Evolutionary conservation across 1,140 invertebrate species (phyloP), one percentile per base, ranked within the genome.

Genomic region (Heliconius nattereri): DNA sequence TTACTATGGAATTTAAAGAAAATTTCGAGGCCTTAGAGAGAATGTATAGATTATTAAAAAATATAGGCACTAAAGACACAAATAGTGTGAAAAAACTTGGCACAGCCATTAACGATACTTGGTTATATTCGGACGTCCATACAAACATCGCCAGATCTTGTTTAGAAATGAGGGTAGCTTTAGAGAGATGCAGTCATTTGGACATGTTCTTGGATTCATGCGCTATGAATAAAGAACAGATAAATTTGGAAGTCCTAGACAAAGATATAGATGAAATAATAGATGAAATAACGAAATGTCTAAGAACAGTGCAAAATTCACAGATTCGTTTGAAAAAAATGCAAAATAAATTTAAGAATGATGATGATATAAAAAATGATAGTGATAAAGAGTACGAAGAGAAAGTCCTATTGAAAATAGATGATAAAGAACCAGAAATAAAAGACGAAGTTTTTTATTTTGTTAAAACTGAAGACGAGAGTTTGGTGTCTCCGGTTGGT

Each of bases 391-490:
- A 86, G 8, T 79, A 80, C 0, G 82, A 88, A 76, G 85, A 84
- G 23, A 75, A 54, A 19, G 75, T 45, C 0, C 75, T 92, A 85
- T 84, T 90, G 20, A 90, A 86, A 85, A 90, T 94, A 75, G 90
- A 89, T 78, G 91, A 93, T 75, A 84, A 80, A 66, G 87, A 85
- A 75, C 87, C 88, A 29, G 92, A 89, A 72, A 82, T 85, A 29
- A 91, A 83, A 81, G 93, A 94, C 82, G 93, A 94, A 86, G 93
- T 94, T 72, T 94, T 91, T 76, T 94, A 91, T 84, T 93, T 90
- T n/a, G 86, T 94, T 13, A 92, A 88, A 83, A 93, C 92, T 1
- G 93, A 92, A n/a, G 92, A 93, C 29, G 91, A 94, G 75, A 81
- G 78, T 23, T 73, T 80, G 1, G 6, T 26, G 2, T 83, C 84